Evolutionary conservation across 2,888 invertebrate species (phyloP).

Genomic region (Teleiodes luculella): DNA sequence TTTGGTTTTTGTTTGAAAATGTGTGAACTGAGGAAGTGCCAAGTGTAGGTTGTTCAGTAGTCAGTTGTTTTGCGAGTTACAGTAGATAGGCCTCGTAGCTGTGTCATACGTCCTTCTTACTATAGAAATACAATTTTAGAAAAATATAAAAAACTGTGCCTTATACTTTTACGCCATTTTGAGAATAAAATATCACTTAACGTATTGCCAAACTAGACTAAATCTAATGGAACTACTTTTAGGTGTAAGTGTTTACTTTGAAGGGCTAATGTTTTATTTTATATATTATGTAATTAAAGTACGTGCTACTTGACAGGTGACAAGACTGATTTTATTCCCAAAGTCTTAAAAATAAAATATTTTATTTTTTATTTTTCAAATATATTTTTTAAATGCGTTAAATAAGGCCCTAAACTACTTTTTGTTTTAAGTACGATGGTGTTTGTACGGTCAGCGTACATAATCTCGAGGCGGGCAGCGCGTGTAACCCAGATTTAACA

Average conservation of each 20-base stretch:
- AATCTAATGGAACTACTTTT: conserved; percentile 32
- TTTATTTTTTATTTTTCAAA: not conserved
- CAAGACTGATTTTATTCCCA: conserved; percentile 5
- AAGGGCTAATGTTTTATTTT: not conserved
- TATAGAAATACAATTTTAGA: conserved; percentile 52
- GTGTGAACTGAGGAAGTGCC: conserved; percentile 36
- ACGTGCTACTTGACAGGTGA: too few relatives aligned
- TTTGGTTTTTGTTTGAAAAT: conserved; percentile 12
- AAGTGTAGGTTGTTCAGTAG: conserved; percentile 29
- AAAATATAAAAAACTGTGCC: conserved; percentile 70
- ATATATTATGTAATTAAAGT: not conserved
- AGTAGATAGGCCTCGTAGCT: conserved; percentile 44
- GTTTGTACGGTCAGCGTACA: too few relatives aligned
- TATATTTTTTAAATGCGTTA: not conserved
- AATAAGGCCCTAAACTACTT: conserved; percentile 2
- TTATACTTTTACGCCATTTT: conserved; percentile 77
- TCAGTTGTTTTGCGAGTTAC: conserved; percentile 16
- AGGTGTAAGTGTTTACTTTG: conserved; percentile 6
- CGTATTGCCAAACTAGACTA: conserved; percentile 57
- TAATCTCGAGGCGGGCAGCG: too few relatives aligned
- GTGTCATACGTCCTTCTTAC: conserved; percentile 67
- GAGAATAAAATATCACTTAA: conserved; percentile 68
- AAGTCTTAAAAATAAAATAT: not conserved
- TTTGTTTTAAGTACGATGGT: conserved; percentile 2
- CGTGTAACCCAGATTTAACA: too few relatives aligned